These are phyloP conservation scores for Triops longicaudatus DNA, from an alignment of 1,140 invertebrate genomes.

Conservation along the genomic window DNA sequence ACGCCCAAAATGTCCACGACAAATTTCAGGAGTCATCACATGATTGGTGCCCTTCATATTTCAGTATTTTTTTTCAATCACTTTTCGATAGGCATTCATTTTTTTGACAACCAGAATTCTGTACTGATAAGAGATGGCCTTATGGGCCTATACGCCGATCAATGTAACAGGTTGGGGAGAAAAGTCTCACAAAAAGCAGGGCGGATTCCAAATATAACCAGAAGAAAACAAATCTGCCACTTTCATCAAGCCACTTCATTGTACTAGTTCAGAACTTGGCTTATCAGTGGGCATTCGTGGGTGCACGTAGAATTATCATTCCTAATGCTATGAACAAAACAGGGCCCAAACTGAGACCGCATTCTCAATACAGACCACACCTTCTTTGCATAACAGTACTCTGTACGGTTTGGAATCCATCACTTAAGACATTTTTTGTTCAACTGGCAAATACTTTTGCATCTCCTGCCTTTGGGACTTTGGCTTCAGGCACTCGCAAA, in stretches of 20 bases:
- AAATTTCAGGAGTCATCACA: background rate
- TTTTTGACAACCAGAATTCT: background rate
- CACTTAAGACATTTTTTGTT: too few relatives aligned
- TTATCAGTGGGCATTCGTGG: background rate
- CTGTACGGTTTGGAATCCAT: too few relatives aligned
- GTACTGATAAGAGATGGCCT: background rate
- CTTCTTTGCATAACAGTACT: too few relatives aligned
- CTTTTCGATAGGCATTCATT: background rate
- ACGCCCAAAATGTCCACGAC: background rate
- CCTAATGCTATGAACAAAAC: background rate
- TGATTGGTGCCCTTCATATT: background rate
- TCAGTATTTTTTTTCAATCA: background rate
- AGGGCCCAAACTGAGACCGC: too few relatives aligned
- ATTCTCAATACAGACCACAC: too few relatives aligned
- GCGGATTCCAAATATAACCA: background rate
- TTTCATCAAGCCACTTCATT: background rate
- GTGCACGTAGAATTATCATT: background rate
- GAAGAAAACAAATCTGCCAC: background rate
- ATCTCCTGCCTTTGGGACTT: too few relatives aligned
- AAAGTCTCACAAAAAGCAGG: background rate
- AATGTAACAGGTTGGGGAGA: background rate
- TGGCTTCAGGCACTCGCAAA: too few relatives aligned
- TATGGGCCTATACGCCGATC: background rate
- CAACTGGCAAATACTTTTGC: too few relatives aligned
- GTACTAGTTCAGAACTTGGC: background rate